Evolutionary conservation across 2,113 vertebrate genomes (phyloP).

Genomic region (Paradoxurus hermaphroditus): DNA sequence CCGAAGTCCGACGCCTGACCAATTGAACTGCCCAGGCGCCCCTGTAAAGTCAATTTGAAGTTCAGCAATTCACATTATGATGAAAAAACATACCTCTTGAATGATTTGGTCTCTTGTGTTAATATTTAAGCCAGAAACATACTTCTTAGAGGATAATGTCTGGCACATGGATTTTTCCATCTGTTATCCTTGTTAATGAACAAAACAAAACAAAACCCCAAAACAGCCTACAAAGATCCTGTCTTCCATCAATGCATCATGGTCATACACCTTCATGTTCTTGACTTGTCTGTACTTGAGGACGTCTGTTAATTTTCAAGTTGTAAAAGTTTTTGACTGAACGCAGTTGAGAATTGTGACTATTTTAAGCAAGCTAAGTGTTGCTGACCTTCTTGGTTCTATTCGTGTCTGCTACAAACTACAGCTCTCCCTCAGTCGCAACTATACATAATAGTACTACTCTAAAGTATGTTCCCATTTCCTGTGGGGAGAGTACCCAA

Average conservation of each 20-base stretch:
- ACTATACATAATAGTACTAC: not conserved
- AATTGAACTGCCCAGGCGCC: too few relatives aligned
- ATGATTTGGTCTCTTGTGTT: not conserved
- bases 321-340: not conserved
- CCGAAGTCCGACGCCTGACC: too few relatives aligned
- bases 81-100: not conserved
- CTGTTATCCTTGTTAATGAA: not conserved
- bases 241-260: not conserved
- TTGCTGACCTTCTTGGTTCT: not conserved
- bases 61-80: not conserved
- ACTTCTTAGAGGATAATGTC: not conserved
- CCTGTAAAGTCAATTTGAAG: not conserved
- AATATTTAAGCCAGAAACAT: not conserved
- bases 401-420: not conserved
- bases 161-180: not conserved
- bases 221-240: not conserved
- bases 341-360: not conserved
- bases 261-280: not conserved
- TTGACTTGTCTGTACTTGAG: not conserved
- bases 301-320: not conserved
- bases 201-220: not conserved
- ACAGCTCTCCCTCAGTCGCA: not conserved
- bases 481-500: not conserved
- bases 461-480: not conserved
- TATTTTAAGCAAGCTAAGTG: not conserved